phyloP scores from a whole-genome alignment of 1,140 invertebrate genomes.

The Hypothenemus hampei region DNA sequence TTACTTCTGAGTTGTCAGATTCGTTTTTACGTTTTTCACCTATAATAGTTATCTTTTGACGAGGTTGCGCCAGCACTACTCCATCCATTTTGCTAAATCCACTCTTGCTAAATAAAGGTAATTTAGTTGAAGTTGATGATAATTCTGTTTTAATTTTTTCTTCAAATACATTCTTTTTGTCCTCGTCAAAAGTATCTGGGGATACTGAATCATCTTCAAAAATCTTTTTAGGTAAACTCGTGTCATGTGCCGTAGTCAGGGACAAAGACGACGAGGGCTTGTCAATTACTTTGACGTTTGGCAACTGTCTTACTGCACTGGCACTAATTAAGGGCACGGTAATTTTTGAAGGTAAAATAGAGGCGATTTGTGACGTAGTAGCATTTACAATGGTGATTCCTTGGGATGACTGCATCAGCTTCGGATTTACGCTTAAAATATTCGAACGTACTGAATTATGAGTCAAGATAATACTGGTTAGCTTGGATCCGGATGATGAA shows the following conservation, averaged over 20 bases:
- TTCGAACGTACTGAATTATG: slow-evolving; percentile 37
- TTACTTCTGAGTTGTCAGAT: slow-evolving; percentile 8
- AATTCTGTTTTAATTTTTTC: slow-evolving; percentile 34
- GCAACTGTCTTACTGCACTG: slow-evolving; percentile 42
- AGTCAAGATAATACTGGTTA: slow-evolving; percentile 40
- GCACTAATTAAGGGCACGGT: slow-evolving; percentile 44
- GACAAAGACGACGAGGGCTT: slow-evolving; percentile 53
- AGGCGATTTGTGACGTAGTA: slow-evolving; percentile 41
- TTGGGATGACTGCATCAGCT: slow-evolving; percentile 32
- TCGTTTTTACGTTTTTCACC: slow-evolving; percentile 1
- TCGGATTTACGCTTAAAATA: slow-evolving; percentile 36
- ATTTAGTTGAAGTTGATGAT: slow-evolving; percentile 21
- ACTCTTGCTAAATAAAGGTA: slow-evolving; percentile 14
- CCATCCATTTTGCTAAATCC: not conserved
- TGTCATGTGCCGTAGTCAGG: slow-evolving; percentile 52
- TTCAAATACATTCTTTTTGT: slow-evolving; percentile 41
- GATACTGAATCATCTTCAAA: slow-evolving; percentile 58
- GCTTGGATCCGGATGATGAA: slow-evolving; percentile 25
- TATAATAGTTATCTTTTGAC: slow-evolving; percentile 5
- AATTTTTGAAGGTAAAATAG: slow-evolving; percentile 39
- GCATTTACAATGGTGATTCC: slow-evolving; percentile 43
- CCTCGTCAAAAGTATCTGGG: slow-evolving; percentile 51
- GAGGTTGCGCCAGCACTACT: not conserved
- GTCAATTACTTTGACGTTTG: slow-evolving; percentile 45
- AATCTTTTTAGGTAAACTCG: slow-evolving; percentile 55